Evolutionary conservation across 2,113 vertebrate genomes (phyloP).

Genomic region (Epinephelus moara): DNA sequence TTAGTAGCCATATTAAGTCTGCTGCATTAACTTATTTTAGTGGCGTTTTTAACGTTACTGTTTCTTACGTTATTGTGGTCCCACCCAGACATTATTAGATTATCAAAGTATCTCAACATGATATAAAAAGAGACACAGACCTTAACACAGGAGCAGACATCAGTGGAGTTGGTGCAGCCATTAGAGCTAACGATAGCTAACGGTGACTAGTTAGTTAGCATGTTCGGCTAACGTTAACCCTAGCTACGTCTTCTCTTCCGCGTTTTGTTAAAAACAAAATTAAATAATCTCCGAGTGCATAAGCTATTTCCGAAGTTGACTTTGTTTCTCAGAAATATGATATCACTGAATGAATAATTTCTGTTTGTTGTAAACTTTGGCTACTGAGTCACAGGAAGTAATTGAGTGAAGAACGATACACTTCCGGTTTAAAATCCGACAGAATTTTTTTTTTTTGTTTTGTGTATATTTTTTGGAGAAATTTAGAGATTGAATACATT

Average conservation of each 20-base stretch:
- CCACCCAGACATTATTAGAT: not conserved
- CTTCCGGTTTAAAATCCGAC: slow-evolving; percentile 27
- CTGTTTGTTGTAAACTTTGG: not conserved
- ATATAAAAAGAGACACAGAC: slow-evolving; percentile 37
- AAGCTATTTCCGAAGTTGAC: fast-evolving
- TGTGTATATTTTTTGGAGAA: not conserved
- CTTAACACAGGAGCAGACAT: slow-evolving; percentile 55
- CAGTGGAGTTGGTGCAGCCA: slow-evolving; percentile 55
- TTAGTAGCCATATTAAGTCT: too few relatives aligned
- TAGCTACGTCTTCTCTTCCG: not conserved
- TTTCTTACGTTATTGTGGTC: not conserved
- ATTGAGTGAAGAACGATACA: not conserved
- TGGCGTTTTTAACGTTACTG: too few relatives aligned
- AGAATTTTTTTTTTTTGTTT: not conserved
- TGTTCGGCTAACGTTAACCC: not conserved
- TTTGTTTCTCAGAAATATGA: fast-evolving
- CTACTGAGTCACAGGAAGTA: not conserved
- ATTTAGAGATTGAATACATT: too few relatives aligned
- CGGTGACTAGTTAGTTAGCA: slow-evolving; percentile 8
- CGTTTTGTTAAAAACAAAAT: not conserved
- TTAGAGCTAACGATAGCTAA: slow-evolving; percentile 38
- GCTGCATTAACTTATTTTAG: too few relatives aligned
- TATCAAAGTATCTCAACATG: not conserved
- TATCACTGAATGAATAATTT: not conserved
- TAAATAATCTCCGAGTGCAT: fast-evolving